Evolutionary conservation across 2,888 invertebrate genomes (phyloP).

Genomic region (Vannuccia rotundouncinata): DNA sequence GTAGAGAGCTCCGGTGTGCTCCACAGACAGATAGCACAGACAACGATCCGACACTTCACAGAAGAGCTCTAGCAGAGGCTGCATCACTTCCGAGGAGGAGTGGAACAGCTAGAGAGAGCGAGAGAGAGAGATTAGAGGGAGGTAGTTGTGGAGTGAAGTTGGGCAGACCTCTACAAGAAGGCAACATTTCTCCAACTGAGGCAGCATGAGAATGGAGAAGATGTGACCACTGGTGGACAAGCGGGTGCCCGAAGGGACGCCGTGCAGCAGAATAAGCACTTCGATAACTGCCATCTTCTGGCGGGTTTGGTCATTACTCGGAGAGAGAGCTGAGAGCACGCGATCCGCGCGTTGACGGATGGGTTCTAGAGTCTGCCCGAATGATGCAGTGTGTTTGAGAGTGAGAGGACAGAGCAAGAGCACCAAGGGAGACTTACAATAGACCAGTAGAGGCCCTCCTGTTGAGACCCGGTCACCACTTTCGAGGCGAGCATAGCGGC

Average conservation of each 20-base stretch:
- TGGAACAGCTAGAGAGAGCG: neutral
- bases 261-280: neutral
- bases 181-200: neutral
- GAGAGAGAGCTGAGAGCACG: neutral
- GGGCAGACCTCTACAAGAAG: neutral
- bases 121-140: neutral
- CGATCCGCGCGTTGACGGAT: neutral
- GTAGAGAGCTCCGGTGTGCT: neutral
- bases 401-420: too few species aligned
- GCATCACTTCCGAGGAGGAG: neutral
- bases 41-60: neutral
- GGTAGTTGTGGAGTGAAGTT: neutral
- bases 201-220: neutral
- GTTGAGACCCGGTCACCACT: neutral
- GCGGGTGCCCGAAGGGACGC: neutral
- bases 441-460: neutral
- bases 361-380: neutral
- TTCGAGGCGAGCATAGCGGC: neutral
- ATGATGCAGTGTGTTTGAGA: neutral
- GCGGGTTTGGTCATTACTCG: neutral
- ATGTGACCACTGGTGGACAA: neutral
- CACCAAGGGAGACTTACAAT: neutral
- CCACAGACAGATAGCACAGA: neutral
- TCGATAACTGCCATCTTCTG: neutral
- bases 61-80: neutral